Evolutionary conservation across 2,888 invertebrate genomes (phyloP), one percentile per base, ranked within the genome.

Genomic region (Doris montereyensis): DNA sequence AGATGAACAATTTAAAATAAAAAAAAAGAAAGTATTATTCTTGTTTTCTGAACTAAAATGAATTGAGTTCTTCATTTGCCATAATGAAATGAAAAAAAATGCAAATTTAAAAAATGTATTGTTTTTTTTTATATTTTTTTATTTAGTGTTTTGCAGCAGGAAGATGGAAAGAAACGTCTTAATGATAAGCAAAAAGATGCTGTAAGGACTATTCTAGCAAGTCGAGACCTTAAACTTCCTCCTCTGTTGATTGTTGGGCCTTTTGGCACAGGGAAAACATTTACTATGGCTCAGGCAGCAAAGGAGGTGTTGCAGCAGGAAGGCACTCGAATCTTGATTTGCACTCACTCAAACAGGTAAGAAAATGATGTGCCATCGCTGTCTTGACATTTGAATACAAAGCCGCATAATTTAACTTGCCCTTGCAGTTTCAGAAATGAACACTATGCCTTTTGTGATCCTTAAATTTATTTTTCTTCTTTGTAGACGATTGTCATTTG

Each of bases 221-320:
- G 83, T 75, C 83, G 79, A 28, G 82, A 85, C 71, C 81, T 84
- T 58, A 83, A 83, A 60, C 80, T 87, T 75, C 89, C 89, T 30
- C 91, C 91, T 10, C 81, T 91, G 24, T 83, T 91, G 52, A 84
- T 91, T 58, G 86, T 90, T n/a, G 90, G 90, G 0, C 96, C 96
- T 0, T 96, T 95, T 91, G 96, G 96, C n/a, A 96, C 96, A 0
- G 96, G 96, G 0, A 96, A 96, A 89, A 96, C 96, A 0, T 96
- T 95, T 87, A 96, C 96, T 0, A 92, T 96, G 84, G 96, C 96
- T 0, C 90, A 92, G 86, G 95, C 95, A 0, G 94, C 95, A 60
- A 94, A 94, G 85, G 94, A 95, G 86, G 92, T 95, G 62, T 90
- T 95, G 35, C 90, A 92, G 10, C 94, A 95, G 86, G 92, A 93